Conservation (phyloP, 2,113 vertebrate species). For the Haliaeetus leucogaster region DNA sequence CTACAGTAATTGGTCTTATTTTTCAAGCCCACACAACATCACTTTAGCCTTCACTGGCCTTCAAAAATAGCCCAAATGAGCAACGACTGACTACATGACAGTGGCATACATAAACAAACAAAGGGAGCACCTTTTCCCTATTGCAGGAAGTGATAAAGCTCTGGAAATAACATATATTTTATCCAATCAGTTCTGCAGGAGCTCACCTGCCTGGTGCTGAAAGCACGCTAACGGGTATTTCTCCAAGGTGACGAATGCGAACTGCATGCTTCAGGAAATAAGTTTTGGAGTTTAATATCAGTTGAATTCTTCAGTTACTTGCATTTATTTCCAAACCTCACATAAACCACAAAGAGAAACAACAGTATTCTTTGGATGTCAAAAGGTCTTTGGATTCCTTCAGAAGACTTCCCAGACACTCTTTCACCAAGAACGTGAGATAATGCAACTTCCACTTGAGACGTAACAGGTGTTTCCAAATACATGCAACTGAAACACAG, state of each 20-base stretch:
- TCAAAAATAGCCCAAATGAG: not conserved
- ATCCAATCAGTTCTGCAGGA: not conserved
- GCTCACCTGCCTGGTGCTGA: not conserved
- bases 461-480: not conserved
- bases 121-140: not conserved
- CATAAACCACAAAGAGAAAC: not conserved
- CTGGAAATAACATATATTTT: not conserved
- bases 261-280: not conserved
- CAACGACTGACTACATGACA: not conserved
- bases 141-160: not conserved
- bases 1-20: slow-evolving; percentile 2
- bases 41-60: not conserved
- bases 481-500: not conserved
- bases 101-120: not conserved
- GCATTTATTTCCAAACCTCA: not conserved
- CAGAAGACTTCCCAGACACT: not conserved
- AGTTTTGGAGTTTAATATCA: not conserved
- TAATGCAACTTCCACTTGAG: not conserved
- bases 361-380: not conserved
- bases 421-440: accelerated
- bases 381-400: not conserved
- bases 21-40: not conserved
- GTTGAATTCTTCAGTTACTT: not conserved
- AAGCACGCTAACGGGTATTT: not conserved
- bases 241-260: accelerated